Evolutionary conservation across 2,888 invertebrate genomes (phyloP), one percentile per base, ranked within the genome.

Genomic region (Amphimallon solstitiale): DNA sequence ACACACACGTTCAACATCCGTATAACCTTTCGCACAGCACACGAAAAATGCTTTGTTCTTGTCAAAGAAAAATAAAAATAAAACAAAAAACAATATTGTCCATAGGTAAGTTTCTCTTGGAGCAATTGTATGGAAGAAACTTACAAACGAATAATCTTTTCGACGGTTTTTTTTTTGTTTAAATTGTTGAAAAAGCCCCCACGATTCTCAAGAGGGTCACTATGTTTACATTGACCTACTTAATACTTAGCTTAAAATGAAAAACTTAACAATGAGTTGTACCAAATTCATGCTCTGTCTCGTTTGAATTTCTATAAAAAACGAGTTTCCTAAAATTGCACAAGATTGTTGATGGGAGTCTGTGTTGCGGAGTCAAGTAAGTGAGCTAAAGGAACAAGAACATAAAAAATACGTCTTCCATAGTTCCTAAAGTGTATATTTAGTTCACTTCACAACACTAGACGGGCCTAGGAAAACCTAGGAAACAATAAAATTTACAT

Each of bases 231-330:
- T 69, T 67, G 71, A 72, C 64, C 56, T 61, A 19, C 38, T 34
- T 61, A 43, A 68, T 37, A 43, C 63, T 62, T 65, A 68, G 35
- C 62, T 46, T 61, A 65, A 68, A 52, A 66, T 62, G 63, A 67
- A 48, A 73, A 77, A 77, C 72, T 74, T 74, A 76, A 76, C 73
- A 76, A 75, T 61, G 68, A 69, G 72, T 79, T 79, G 79, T 79
- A 79, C 79, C 78, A 77, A 75, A 71, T 66, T 68, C 72, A 76
- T 78, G 79, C 79, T 78, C 79, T 78, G 79, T 66, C 74, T 74
- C 75, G 71, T 67, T 69, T 71, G 61, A 35, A n/a, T 23, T 14
- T 34, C 69, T 45, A 14, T 3, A 29, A 60, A 68, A 68, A 70
- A 66, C 71, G 75, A 74, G 59, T 59, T 63, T 43, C 29, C 12